Percentiles rank a stretch among this genome's conserved stretches.
phyloP scores from a whole-genome alignment of 1,140 invertebrate species.

The Antheraea pernyi region DNA sequence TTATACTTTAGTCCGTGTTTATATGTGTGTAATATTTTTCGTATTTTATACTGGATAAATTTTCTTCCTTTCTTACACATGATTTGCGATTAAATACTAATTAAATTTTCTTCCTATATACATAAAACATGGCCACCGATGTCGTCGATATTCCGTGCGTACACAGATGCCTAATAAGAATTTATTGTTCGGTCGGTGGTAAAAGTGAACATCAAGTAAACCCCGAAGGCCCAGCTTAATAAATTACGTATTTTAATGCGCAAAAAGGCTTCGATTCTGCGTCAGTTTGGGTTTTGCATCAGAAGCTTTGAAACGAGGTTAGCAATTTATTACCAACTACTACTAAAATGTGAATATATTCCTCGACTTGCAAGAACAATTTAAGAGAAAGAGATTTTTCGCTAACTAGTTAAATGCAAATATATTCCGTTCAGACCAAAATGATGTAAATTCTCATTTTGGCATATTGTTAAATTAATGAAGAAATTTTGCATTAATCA shows the following conservation, averaged over 20 bases:
- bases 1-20: too few relatives aligned
- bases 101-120: neutral
- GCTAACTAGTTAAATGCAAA: too few relatives aligned
- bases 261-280: neutral
- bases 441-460: too few relatives aligned
- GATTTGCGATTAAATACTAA: neutral
- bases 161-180: neutral
- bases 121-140: neutral
- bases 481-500: too few relatives aligned
- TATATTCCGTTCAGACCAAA: too few relatives aligned
- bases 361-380: too few relatives aligned
- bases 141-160: neutral
- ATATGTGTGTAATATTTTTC: too few relatives aligned
- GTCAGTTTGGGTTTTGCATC: neutral
- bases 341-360: too few relatives aligned
- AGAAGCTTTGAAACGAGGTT: neutral
- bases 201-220: neutral
- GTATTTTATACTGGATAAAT: too few relatives aligned
- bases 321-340: neutral
- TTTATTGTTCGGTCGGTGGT: constrained; percentile 2
- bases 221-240: neutral
- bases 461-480: too few relatives aligned
- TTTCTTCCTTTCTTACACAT: neutral
- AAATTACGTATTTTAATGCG: constrained; percentile 3
- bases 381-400: too few relatives aligned